phyloP scores from a whole-genome alignment of 1,140 invertebrate genomes.

The Limonius californicus region DNA sequence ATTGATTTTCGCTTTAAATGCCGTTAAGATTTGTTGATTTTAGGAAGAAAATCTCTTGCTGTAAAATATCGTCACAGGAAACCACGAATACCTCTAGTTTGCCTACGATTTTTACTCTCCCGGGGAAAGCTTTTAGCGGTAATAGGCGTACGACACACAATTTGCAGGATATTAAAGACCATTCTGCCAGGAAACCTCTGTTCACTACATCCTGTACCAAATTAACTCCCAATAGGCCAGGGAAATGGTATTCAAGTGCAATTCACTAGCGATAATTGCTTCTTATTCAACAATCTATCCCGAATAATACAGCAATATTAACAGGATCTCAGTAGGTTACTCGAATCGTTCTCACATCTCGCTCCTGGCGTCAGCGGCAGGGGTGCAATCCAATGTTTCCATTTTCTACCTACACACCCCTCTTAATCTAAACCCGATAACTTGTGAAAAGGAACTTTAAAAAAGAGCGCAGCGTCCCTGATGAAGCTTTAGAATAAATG shows the following conservation, averaged over 20 bases:
- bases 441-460: conserved; percentile 24
- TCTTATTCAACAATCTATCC: not conserved
- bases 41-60: no score
- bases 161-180: no score
- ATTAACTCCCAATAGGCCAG: not conserved
- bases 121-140: no score
- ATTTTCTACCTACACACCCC: not conserved
- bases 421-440: conserved; percentile 25
- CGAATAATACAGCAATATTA: not conserved
- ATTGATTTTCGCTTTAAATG: no score
- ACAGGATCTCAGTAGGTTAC: not conserved
- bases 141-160: no score
- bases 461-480: conserved; percentile 21
- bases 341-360: not conserved
- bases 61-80: no score
- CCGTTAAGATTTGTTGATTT: no score
- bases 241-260: not conserved
- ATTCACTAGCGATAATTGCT: not conserved
- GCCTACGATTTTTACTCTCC: no score
- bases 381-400: no score
- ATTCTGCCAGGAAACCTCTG: not conserved
- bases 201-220: not conserved
- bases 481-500: conserved; percentile 33
- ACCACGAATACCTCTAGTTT: no score
- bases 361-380: no score